Evolutionary conservation across 2,113 vertebrate genomes (phyloP).

Genomic region (Poecile atricapillus): DNA sequence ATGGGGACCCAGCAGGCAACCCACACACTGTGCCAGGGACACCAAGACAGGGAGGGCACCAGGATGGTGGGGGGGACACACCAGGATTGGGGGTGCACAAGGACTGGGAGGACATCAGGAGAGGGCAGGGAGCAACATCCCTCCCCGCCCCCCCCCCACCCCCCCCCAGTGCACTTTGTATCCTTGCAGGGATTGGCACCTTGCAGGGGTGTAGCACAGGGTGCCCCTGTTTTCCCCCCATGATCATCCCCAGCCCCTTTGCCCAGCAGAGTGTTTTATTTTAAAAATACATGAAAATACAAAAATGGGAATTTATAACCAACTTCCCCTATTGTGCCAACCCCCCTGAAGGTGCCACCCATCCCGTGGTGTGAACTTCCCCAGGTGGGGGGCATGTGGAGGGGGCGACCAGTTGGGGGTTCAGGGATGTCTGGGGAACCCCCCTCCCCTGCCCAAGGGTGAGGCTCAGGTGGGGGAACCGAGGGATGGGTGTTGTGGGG

Average conservation of each 20-base stretch:
- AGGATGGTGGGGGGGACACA: no score
- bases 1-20: background rate
- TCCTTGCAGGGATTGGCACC: background rate
- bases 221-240: background rate
- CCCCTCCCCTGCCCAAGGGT: background rate
- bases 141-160: no score
- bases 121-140: background rate
- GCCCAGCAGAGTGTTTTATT: background rate
- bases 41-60: background rate
- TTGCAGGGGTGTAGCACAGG: background rate
- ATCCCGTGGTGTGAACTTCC: background rate
- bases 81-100: background rate
- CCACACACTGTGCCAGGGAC: background rate
- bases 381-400: background rate
- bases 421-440: background rate
- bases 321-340: background rate
- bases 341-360: background rate
- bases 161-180: background rate
- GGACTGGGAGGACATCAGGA: background rate
- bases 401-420: background rate
- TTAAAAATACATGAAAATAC: background rate
- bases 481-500: background rate
- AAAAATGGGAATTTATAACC: background rate
- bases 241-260: background rate
- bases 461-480: background rate